Percentiles rank a stretch among this genome's conserved stretches.
These are phyloP conservation scores for Ips nitidus DNA, from an alignment of 1,140 invertebrate species.

Conservation along the genomic window DNA sequence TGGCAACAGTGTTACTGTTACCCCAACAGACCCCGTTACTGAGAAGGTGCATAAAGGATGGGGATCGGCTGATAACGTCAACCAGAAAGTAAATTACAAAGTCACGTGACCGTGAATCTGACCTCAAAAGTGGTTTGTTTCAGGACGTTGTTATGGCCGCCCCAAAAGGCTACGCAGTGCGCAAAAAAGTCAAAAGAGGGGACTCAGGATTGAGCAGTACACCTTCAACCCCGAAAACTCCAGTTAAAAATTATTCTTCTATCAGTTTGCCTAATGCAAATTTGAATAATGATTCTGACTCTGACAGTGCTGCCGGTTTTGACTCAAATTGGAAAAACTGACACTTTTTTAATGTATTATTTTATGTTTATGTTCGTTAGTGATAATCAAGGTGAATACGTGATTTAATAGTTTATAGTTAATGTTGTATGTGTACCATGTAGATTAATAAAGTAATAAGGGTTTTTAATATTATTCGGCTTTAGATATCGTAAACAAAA, in stretches of 20 bases:
- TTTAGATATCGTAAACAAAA: too few relatives aligned
- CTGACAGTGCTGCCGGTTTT: conserved; percentile 80
- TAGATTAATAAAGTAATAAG: too few relatives aligned
- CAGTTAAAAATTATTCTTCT: conserved; percentile 35
- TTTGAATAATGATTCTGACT: conserved; percentile 64
- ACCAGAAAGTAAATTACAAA: conserved; percentile 54
- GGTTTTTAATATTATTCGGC: too few relatives aligned
- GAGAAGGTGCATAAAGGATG: conserved; percentile 77
- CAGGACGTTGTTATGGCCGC: conserved; percentile 68
- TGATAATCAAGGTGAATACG: neutral
- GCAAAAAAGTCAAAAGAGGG: conserved; percentile 59
- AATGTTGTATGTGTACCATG: neutral
- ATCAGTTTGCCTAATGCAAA: conserved; percentile 11
- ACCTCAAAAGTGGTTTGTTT: conserved; percentile 26
- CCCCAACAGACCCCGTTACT: conserved; percentile 40
- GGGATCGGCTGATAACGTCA: conserved; percentile 84
- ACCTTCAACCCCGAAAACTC: conserved; percentile 60
- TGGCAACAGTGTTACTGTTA: conserved; percentile 55
- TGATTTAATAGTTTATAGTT: neutral
- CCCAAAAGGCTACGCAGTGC: conserved; percentile 65
- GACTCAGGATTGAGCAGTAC: conserved; percentile 58
- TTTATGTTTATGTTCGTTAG: neutral
- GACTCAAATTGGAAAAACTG: conserved; percentile 68
- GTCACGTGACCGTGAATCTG: neutral
- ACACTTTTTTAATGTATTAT: neutral